These are phyloP conservation scores for Orussus abietinus DNA, from an alignment of 1,140 invertebrate species.

Conservation along the genomic window DNA sequence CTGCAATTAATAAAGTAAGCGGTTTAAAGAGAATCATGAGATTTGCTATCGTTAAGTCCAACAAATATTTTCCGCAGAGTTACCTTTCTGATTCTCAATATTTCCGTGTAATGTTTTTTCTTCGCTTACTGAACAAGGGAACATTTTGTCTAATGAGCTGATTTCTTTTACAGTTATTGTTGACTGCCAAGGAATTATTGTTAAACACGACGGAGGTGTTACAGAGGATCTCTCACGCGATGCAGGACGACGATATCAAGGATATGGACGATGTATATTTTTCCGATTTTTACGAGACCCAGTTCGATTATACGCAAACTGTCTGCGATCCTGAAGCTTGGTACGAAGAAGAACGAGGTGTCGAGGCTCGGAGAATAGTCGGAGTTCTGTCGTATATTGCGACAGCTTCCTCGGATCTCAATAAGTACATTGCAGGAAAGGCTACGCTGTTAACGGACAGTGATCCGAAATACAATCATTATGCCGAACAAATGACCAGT, in stretches of 20 bases:
- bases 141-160: conserved; percentile 3
- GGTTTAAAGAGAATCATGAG: conserved; percentile 5
- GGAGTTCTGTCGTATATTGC: conserved; percentile 35
- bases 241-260: conserved; percentile 48
- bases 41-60: not conserved
- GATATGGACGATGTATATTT: conserved; percentile 51
- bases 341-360: conserved; percentile 43
- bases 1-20: conserved; percentile 44
- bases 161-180: conserved; percentile 33
- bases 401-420: conserved; percentile 35
- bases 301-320: conserved; percentile 32
- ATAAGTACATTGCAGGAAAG: conserved; percentile 42
- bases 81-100: not conserved
- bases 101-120: not conserved
- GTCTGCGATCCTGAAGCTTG: conserved; percentile 36
- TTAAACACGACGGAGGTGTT: conserved; percentile 38
- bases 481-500: conserved; percentile 36
- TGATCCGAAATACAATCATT: conserved; percentile 34
- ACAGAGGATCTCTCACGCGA: conserved; percentile 37
- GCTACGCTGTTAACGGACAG: conserved; percentile 18
- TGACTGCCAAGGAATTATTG: conserved; percentile 38
- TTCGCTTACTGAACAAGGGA: not conserved
- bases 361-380: conserved; percentile 41
- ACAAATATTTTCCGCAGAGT: not conserved
- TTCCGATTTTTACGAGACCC: conserved; percentile 37